These are phyloP conservation scores for Diachasmimorpha longicaudata DNA, from an alignment of 1,140 invertebrate genomes.

Conservation along the genomic window DNA sequence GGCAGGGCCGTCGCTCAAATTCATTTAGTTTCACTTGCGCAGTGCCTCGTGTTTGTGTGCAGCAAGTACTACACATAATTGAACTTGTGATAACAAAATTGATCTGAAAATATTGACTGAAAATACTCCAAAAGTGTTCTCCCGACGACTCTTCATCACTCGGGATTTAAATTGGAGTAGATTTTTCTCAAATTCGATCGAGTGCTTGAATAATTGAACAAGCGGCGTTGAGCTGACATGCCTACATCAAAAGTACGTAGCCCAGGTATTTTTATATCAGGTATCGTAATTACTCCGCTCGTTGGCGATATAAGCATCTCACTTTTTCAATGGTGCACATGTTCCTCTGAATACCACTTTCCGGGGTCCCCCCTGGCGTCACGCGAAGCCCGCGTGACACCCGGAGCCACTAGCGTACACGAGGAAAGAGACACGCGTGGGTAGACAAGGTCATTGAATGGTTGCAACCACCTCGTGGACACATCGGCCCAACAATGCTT, in stretches of 20 bases:
- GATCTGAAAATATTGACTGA: not conserved
- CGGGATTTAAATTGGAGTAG: no score
- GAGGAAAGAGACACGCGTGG: conserved; percentile 7
- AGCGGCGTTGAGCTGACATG: not conserved
- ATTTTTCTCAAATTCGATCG: not conserved
- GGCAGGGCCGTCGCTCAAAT: not conserved
- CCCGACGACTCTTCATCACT: no score
- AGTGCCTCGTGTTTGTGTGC: not conserved
- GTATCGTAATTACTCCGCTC: not conserved
- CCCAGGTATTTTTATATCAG: not conserved
- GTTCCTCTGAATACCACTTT: not conserved
- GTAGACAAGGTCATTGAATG: conserved; percentile 11
- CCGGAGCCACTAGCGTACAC: not conserved
- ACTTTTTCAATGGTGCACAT: not conserved
- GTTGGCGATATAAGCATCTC: not conserved
- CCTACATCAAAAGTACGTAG: conserved; percentile 24
- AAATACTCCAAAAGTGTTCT: no score
- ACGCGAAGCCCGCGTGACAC: conserved; percentile 5
- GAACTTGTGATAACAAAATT: not conserved
- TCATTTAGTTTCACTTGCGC: conserved; percentile 11
- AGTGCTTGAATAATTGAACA: not conserved
- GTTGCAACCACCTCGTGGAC: not conserved
- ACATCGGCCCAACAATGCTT: not conserved
- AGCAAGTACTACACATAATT: not conserved
- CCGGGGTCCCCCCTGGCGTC: not conserved